Evolutionary conservation across 1,140 invertebrate species (phyloP), one percentile per base, ranked within the genome.

Genomic region (Cotesia glomerata): DNA sequence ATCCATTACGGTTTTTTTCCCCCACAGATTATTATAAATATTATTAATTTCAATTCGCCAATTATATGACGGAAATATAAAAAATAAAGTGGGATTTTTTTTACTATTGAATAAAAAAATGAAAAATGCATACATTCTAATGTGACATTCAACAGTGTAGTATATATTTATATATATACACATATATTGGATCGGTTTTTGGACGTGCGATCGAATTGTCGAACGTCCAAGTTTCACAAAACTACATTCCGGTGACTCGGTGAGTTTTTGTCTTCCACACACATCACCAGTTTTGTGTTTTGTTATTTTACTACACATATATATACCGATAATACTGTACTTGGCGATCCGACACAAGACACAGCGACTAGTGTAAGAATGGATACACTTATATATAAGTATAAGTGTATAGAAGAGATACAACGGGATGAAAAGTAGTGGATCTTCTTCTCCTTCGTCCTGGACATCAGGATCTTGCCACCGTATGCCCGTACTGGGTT

Each of bases 211-310:
- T 67, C 49, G 26, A 54, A 67, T 67, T 67, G 65, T 67, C 65
- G 26, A 67, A 67, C 49, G 65, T 52, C 65, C 3, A 67, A 65
- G 36, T 65, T 59, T 52, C 18, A 32, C 54, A 72, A 67, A 65
- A 69, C 76, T 63, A 63, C 78, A 79, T 79, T 79, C 77, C 78
- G 69, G 54, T 61, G 72, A 78, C 76, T 75, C 78, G 71, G 72
- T 72, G 72, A 75, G 76, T 79, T 79, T 75, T 78, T 79, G 72
- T 73, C 16, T 9, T 11, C 11, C 32, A 14, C 59, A 62, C 52
- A 45, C 39, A 45, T 45, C 39, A 45, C 7, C 39, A 45, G 39
- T 45, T 45, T 45, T 11, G 11, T 45, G 39, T 45, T 45, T 45
- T 45, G 39, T 45, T 45, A 11, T 45, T 45, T 45, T 45, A 5